phyloP scores from a whole-genome alignment of 2,113 vertebrate species.

The Leucopsar rothschildi region DNA sequence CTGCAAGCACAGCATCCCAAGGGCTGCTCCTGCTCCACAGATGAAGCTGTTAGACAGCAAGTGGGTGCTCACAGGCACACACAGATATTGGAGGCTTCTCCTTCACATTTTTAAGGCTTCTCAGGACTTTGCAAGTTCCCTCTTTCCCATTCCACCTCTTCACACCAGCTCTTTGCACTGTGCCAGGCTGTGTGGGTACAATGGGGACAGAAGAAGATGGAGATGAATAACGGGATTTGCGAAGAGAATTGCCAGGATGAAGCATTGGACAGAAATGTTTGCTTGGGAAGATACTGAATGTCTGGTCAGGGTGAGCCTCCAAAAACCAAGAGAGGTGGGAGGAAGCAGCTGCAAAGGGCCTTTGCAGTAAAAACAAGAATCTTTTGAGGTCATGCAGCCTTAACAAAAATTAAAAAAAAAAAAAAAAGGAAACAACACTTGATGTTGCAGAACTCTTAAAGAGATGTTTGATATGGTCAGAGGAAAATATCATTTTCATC shows the following conservation, averaged over 20 bases:
- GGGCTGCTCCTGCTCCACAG: neutral
- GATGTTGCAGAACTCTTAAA: neutral
- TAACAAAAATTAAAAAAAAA: neutral
- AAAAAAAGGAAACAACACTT: neutral
- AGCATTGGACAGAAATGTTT: neutral
- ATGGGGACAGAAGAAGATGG: neutral
- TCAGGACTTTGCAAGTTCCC: neutral
- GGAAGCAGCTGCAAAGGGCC: neutral
- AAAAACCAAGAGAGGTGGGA: neutral
- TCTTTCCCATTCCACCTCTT: neutral
- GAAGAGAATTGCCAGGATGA: neutral
- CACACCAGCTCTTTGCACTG: neutral
- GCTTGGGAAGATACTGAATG: neutral
- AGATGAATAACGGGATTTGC: neutral
- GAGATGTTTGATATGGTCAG: neutral
- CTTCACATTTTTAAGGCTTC: neutral
- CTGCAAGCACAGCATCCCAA: neutral
- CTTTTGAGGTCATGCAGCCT: neutral
- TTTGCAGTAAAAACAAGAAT: neutral
- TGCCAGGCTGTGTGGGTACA: neutral
- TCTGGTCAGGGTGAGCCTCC: neutral
- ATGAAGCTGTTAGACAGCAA: neutral
- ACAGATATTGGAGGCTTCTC: neutral
- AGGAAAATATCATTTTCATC: neutral
- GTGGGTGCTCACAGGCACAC: neutral